A percentile compares a stretch with the other conserved stretches of the same genome.
Evolutionary conservation across 2,113 vertebrate genomes (phyloP).

Genomic region (Oryctolagus cuniculus): DNA sequence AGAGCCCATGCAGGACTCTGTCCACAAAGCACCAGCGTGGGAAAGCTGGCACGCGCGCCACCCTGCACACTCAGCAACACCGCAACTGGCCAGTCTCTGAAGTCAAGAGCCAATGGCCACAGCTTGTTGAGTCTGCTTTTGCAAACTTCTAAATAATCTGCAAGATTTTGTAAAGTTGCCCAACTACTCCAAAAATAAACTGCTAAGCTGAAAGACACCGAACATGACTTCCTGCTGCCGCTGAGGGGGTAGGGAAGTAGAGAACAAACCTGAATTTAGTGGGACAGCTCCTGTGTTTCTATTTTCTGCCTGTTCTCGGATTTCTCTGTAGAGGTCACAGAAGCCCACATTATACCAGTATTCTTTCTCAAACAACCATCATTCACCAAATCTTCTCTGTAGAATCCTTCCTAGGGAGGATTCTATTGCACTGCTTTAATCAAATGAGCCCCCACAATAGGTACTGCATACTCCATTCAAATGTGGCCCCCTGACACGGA

Average conservation of each 20-base stretch:
- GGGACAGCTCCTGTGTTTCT: background rate
- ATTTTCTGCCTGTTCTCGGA: slow-evolving; percentile 7
- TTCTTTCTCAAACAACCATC: background rate
- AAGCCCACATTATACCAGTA: background rate
- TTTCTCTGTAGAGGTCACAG: slow-evolving; percentile 37
- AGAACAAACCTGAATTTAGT: background rate
- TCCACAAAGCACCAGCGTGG: background rate
- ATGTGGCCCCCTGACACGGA: background rate
- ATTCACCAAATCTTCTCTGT: background rate
- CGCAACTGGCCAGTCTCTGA: background rate
- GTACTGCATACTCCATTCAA: background rate
- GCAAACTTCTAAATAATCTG: background rate
- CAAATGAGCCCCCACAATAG: background rate
- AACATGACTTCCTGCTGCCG: background rate
- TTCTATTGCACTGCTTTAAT: slow-evolving; percentile 22
- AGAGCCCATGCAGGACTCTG: background rate
- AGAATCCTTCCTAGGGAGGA: background rate
- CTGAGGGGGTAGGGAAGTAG: background rate
- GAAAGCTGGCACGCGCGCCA: background rate
- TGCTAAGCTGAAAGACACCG: background rate
- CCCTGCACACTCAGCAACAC: background rate
- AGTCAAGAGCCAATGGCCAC: background rate
- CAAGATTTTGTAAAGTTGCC: background rate
- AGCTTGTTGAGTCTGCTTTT: background rate
- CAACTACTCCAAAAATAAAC: slow-evolving; percentile 28